A percentile compares a stretch with the other conserved stretches of the same genome.
Evolutionary conservation across 2,888 invertebrate genomes (phyloP).

Genomic region (Rhynchonema sp.): DNA sequence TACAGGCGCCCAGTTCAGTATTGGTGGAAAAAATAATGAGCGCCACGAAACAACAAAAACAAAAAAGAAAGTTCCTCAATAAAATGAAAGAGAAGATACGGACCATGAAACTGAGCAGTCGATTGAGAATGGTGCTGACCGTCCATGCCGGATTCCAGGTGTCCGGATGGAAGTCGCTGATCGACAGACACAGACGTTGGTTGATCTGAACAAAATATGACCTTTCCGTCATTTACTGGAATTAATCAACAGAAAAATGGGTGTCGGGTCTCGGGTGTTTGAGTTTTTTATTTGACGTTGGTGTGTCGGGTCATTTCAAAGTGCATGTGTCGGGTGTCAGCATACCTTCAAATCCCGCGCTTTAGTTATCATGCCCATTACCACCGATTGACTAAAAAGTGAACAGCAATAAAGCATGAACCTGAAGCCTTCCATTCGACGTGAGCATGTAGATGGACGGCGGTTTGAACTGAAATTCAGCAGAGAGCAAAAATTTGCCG

Average conservation of each 20-base stretch:
- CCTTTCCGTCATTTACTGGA: no score
- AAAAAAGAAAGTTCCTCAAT: no score
- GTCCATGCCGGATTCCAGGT: not conserved
- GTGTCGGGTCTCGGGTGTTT: no score
- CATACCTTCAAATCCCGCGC: not conserved
- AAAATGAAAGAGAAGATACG: no score
- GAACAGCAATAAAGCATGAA: not conserved
- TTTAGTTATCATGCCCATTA: not conserved
- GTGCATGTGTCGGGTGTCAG: not conserved
- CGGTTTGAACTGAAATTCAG: slow-evolving; percentile 26
- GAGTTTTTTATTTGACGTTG: no score
- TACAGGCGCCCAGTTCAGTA: no score
- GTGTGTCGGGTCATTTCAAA: no score
- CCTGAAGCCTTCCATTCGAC: not conserved
- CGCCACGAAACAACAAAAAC: no score
- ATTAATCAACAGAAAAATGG: no score
- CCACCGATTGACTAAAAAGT: not conserved
- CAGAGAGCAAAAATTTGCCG: slow-evolving; percentile 80
- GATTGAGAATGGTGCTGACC: not conserved
- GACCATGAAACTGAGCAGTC: not conserved
- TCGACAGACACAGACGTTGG: not conserved
- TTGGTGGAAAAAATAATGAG: no score
- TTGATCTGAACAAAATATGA: not conserved
- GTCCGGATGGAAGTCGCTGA: not conserved
- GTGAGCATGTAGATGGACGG: slow-evolving; percentile 20